Conservation (phyloP, 1,140 invertebrate genomes). For the Drosophila saltans region DNA sequence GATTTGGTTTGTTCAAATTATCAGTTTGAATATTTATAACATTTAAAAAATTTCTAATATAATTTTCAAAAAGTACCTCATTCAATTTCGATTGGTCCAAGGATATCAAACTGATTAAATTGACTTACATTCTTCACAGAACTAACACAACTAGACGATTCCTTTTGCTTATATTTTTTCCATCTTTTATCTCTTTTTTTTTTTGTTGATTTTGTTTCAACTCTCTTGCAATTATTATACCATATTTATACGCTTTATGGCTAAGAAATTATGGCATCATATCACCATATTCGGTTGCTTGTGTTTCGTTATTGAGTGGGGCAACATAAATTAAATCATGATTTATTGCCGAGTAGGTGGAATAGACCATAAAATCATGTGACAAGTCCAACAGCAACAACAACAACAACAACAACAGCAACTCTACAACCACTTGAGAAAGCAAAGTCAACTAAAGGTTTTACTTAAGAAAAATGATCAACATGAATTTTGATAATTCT, state of each 20-base stretch:
- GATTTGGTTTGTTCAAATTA: no score
- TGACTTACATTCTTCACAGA: neutral
- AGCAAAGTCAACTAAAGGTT: constrained; percentile 30
- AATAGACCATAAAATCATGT: constrained; percentile 63
- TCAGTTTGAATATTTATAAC: no score
- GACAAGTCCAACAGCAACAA: constrained; percentile 48
- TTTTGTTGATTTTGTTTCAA: neutral
- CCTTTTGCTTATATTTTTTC: constrained; percentile 26
- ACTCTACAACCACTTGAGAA: neutral
- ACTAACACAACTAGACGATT: constrained; percentile 29
- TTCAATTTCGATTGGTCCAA: neutral
- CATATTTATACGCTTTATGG: constrained; percentile 50
- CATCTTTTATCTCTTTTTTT: neutral
- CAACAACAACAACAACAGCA: constrained; percentile 23
- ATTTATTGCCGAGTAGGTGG: constrained; percentile 63
- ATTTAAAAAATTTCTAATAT: no score
- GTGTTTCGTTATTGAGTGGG: constrained; percentile 59
- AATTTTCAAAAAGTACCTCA: no score
- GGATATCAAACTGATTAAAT: neutral
- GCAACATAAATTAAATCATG: constrained; percentile 65
- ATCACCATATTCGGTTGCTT: constrained; percentile 56
- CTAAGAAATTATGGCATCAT: constrained; percentile 64
- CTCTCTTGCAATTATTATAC: constrained; percentile 8
- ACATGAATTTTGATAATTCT: constrained; percentile 52
- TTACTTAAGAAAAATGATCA: constrained; percentile 17